A percentile compares a stretch with the other conserved stretches of the same genome.
Conservation (phyloP, 2,797 vertebrate species). For the Catamblyrhynchus diadema region DNA sequence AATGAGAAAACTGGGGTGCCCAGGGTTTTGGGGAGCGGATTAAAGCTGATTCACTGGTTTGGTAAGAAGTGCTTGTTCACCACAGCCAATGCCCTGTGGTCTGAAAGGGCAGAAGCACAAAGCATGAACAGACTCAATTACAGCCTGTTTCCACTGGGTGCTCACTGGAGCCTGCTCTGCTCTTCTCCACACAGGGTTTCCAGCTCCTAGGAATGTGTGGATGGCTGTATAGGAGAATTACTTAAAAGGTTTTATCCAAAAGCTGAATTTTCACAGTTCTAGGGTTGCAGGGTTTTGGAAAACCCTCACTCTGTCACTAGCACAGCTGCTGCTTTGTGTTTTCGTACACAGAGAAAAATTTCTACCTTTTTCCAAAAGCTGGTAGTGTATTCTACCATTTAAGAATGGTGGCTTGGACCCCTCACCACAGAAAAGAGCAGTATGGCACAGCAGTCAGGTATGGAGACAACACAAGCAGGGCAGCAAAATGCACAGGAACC, state of each 20-base stretch:
- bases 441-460: not conserved
- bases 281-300: not conserved
- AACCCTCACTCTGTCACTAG: not conserved
- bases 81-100: not conserved
- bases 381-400: not conserved
- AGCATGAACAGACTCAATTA: not conserved
- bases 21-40: not conserved
- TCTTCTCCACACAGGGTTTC: not conserved
- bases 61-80: not conserved
- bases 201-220: not conserved
- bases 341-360: not conserved
- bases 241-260: not conserved
- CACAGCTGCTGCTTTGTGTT: not conserved
- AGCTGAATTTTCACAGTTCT: not conserved
- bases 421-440: not conserved
- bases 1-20: not conserved
- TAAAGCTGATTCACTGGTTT: conserved; percentile 12
- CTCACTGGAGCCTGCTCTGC: not conserved
- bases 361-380: not conserved
- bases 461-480: not conserved
- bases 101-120: conserved; percentile 14
- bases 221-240: not conserved
- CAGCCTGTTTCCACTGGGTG: not conserved
- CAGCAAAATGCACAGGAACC: not conserved
- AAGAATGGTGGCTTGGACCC: not conserved